phyloP scores from a whole-genome alignment of 23 tunicate species.

The Aplidium turbinatum region DNA sequence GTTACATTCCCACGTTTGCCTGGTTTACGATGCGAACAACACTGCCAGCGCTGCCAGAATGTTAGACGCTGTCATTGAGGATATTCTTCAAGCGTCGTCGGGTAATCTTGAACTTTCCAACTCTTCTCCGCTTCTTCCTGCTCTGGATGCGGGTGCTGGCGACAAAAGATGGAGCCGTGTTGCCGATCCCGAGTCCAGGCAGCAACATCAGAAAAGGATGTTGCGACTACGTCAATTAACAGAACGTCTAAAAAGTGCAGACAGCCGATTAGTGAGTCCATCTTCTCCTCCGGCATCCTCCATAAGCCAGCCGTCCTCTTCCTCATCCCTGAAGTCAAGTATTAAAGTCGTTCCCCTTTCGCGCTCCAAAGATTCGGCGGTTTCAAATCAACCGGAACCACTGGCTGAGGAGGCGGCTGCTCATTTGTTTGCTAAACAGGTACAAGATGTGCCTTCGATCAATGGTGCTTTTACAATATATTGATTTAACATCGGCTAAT shows the following conservation, averaged over 20 bases:
- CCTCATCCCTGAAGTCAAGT: neutral
- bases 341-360: too few relatives aligned
- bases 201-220: conserved; percentile 38
- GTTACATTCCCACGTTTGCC: conserved; percentile 39
- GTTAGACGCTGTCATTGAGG: conserved; percentile 36
- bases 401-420: conserved; percentile 45
- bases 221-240: conserved; percentile 43
- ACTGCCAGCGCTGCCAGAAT: neutral
- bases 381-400: too few relatives aligned
- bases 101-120: conserved; percentile 19
- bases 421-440: conserved; percentile 54
- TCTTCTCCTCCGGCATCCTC: conserved; percentile 12
- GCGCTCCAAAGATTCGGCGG: too few relatives aligned
- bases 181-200: conserved; percentile 32
- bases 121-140: conserved; percentile 11
- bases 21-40: neutral
- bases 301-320: neutral
- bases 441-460: too few relatives aligned
- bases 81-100: conserved; percentile 29
- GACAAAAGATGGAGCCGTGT: conserved; percentile 11
- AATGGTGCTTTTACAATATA: too few relatives aligned
- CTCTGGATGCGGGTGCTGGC: neutral
- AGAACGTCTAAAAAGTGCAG: conserved; percentile 47
- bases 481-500: too few relatives aligned
- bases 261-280: conserved; percentile 31